phyloP scores from a whole-genome alignment of 2,888 invertebrate species.

The Imbricaverruca yamaguchii region DNA sequence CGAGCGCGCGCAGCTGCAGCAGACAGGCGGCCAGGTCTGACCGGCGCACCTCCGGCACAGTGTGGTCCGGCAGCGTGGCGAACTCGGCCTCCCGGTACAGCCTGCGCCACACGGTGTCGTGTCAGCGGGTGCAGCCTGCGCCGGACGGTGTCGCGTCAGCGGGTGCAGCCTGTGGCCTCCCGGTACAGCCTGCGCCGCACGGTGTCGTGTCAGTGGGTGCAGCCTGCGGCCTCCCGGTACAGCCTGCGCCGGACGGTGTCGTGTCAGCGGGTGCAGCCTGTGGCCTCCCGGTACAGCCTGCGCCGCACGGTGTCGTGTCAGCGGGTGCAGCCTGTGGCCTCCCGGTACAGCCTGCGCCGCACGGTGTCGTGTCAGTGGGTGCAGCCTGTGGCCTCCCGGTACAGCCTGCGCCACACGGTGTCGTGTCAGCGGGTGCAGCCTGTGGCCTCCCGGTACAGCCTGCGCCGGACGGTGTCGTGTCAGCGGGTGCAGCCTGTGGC shows the following conservation, averaged over 20 bases:
- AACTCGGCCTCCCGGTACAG: conserved; percentile 71
- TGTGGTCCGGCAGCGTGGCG: conserved; percentile 57
- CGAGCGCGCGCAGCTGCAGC: conserved; percentile 85
- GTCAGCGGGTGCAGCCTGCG: no score
- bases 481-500: conserved; percentile 37
- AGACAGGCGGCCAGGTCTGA: conserved; percentile 76
- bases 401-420: conserved; percentile 50
- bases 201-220: no score
- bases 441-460: conserved; percentile 64
- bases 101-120: conserved; percentile 42
- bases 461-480: conserved; percentile 36
- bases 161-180: conserved; percentile 48
- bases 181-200: conserved; percentile 56
- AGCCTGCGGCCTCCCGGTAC: conserved; percentile 59
- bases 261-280: no score
- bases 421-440: no score
- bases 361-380: no score
- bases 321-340: conserved; percentile 44
- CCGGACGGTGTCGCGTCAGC: no score
- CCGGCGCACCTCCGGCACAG: conserved; percentile 88
- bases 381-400: conserved; percentile 54
- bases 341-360: conserved; percentile 59
- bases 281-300: conserved; percentile 67
- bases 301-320: no score
- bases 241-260: conserved; percentile 46